Percentiles rank a stretch among this genome's conserved stretches.
Evolutionary conservation across 2,797 vertebrate species (phyloP).

Genomic region (Novumbra hubbsi): DNA sequence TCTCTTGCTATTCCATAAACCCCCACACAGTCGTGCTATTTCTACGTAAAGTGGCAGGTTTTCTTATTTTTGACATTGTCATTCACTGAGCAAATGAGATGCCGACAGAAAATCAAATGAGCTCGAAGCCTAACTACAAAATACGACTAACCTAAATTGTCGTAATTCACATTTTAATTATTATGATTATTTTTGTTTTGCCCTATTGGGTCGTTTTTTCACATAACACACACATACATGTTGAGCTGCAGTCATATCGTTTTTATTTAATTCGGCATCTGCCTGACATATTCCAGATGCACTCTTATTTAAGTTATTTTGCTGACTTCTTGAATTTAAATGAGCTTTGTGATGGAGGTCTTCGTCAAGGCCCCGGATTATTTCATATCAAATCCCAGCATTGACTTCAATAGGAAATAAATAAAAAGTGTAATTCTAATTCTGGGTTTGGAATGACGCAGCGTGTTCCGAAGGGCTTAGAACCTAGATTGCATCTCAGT

Average conservation of each 20-base stretch:
- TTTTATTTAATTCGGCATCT: constrained; percentile 41
- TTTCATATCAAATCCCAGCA: constrained; percentile 41
- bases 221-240: background rate
- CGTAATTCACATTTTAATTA: too few relatives aligned
- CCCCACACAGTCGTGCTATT: constrained; percentile 69
- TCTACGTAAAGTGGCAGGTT: constrained; percentile 33
- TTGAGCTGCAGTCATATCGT: background rate
- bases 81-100: background rate
- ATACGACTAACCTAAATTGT: too few relatives aligned
- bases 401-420: constrained; percentile 44
- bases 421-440: constrained; percentile 45
- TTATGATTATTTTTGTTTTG: too few relatives aligned
- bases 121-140: background rate
- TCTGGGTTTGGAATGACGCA: constrained; percentile 22
- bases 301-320: constrained; percentile 50
- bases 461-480: background rate
- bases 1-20: constrained; percentile 16
- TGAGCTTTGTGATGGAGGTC: constrained; percentile 41
- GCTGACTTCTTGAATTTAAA: constrained; percentile 59
- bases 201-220: background rate
- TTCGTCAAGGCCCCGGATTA: constrained; percentile 52
- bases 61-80: background rate
- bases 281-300: constrained; percentile 51
- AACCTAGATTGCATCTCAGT: background rate
- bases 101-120: background rate